phyloP scores from a whole-genome alignment of 2,113 vertebrate species.

The Mustelus asterias region DNA sequence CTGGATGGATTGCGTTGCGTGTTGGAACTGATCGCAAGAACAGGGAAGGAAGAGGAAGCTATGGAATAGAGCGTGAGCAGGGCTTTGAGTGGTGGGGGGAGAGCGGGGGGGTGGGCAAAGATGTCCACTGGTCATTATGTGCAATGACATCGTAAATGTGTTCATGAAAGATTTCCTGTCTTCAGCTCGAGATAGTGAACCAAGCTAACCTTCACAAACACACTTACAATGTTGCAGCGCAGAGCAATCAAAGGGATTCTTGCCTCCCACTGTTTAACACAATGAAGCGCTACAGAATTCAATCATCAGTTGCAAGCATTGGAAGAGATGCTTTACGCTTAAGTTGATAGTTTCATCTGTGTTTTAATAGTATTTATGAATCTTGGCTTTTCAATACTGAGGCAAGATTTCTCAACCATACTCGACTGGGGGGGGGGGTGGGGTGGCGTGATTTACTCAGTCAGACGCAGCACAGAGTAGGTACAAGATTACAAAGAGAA shows the following conservation, averaged over 20 bases:
- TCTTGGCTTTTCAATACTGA: not conserved
- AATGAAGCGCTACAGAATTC: conserved; percentile 2
- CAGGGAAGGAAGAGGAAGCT: not conserved
- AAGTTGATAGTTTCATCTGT: conserved; percentile 9
- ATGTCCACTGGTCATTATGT: not conserved
- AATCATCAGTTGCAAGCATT: conserved; percentile 20
- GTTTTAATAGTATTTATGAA: conserved; percentile 25
- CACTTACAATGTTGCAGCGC: conserved; percentile 7
- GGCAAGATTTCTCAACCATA: not conserved
- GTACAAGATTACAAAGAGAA: not conserved
- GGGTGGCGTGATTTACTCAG: not conserved
- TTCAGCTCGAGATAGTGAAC: not conserved
- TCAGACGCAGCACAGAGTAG: too few relatives aligned
- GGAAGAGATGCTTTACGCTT: not conserved
- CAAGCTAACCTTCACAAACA: conserved; percentile 23
- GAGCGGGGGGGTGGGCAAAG: not conserved
- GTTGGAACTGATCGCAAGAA: not conserved
- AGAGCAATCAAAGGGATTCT: not conserved
- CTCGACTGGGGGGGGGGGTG: not conserved
- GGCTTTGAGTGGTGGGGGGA: not conserved
- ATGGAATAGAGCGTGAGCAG: not conserved
- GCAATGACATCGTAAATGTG: conserved; percentile 23
- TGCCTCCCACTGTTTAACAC: not conserved
- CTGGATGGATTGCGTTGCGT: not conserved
- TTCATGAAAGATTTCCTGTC: conserved; percentile 17